Evolutionary conservation across 2,113 vertebrate genomes (phyloP), one percentile per base, ranked within the genome.

Genomic region (Zosterops hypoxanthus): DNA sequence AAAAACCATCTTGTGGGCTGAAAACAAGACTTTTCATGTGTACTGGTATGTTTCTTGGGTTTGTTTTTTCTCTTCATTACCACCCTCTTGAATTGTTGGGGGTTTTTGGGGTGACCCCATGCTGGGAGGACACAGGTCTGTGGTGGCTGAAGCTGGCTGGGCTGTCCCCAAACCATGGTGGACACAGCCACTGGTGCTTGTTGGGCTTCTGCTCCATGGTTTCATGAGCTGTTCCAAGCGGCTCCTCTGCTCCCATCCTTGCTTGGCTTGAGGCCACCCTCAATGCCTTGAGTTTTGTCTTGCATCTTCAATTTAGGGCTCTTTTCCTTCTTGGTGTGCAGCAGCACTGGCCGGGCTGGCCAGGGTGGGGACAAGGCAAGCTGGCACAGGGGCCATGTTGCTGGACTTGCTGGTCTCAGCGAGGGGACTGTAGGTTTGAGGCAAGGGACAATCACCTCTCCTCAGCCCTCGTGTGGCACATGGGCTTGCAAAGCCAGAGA

Each of bases 361-460:
- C 4, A 15, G 80, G 47, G 6, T 29, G 59, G 52, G 72, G 46
- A 21, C 39, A 9, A 1, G 68, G 42, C 2, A 3, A 31, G 20
- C 25, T 36, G 83, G 79, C 59, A 2, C 59, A 14, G 55, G 64
- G 20, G 46, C n/a, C 1, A 0, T 29, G 41, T 4, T 2, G 4
- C 52, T 33, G 59, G 29, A 65, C 55, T 41, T 68, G 47, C 46
- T 3, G 9, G 71, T 50, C 39, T 8, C 68, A 8, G 29, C 6
- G 42, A 47, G 59, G 28, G 59, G 34, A 28, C 6, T 31, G 56
- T 0, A 19, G 66, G 34, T n/a, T 52, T 0, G 39, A 39, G 83
- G 86, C 18, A 2, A 66, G 85, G 65, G 89, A 81, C 82, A n/a
- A 42, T 55, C 64, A 5, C 5, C 68, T 66, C 68, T 63, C 73